These are phyloP conservation scores for Rhinoptilus africanus DNA, from an alignment of 2,113 vertebrate genomes.

Conservation along the genomic window DNA sequence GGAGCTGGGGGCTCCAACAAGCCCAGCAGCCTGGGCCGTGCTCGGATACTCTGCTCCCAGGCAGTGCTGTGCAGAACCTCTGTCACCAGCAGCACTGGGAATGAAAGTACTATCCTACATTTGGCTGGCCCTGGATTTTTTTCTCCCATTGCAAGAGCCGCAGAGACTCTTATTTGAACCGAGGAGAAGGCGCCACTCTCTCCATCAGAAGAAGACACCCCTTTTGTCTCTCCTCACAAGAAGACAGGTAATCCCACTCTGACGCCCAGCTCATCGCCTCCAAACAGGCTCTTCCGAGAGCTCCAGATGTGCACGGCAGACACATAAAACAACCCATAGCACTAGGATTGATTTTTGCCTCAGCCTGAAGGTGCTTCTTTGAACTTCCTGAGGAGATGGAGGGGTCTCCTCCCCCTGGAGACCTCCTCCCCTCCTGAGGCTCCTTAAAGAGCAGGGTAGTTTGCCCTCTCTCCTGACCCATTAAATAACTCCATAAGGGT, in stretches of 20 bases:
- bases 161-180: accelerated
- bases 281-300: not conserved
- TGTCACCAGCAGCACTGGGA: not conserved
- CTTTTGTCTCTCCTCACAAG: not conserved
- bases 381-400: not conserved
- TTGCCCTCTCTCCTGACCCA: not conserved
- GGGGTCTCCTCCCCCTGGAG: not conserved
- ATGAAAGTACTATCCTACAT: not conserved
- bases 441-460: accelerated
- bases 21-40: accelerated
- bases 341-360: not conserved
- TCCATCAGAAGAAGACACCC: not conserved
- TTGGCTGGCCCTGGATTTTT: not conserved
- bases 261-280: accelerated
- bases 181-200: not conserved
- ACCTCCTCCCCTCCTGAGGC: not conserved
- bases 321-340: not conserved
- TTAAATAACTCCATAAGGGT: not conserved
- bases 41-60: not conserved
- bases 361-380: not conserved
- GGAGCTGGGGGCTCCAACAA: not conserved
- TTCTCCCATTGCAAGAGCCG: not conserved
- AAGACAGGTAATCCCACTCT: not conserved
- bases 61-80: not conserved
- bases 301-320: not conserved